These are phyloP conservation scores for Otocyon megalotis DNA, from an alignment of 2,113 vertebrate species.

Conservation along the genomic window DNA sequence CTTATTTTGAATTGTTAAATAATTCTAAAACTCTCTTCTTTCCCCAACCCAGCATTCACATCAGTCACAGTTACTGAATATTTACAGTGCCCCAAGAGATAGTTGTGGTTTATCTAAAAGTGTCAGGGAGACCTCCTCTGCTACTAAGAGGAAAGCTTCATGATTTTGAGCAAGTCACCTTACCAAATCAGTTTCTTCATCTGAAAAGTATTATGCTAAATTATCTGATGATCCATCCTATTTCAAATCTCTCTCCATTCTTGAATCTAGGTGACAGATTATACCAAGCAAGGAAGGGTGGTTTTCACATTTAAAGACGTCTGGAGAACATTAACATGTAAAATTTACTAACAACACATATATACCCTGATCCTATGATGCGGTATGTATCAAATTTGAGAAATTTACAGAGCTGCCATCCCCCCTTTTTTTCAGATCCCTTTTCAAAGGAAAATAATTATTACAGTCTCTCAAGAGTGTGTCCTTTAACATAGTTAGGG, in stretches of 20 bases:
- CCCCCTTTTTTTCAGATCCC: background rate
- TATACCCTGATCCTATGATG: background rate
- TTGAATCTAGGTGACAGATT: background rate
- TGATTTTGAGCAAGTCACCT: background rate
- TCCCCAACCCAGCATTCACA: background rate
- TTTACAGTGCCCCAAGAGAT: background rate
- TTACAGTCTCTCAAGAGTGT: background rate
- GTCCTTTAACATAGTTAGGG: background rate
- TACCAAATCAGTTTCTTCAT: background rate
- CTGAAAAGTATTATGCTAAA: background rate
- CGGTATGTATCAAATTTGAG: background rate
- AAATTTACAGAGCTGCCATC: background rate
- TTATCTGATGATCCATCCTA: background rate
- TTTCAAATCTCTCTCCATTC: background rate
- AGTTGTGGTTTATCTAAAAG: background rate
- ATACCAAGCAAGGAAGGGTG: background rate
- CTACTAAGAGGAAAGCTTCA: background rate
- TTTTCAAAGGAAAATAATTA: constrained; percentile 41
- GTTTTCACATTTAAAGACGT: background rate
- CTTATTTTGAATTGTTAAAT: background rate
- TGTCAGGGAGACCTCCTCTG: background rate
- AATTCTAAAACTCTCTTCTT: background rate
- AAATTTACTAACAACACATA: background rate
- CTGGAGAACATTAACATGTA: background rate
- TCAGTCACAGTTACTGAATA: background rate